phyloP scores from a whole-genome alignment of 2,888 invertebrate species.

The Piscicola geometra region DNA sequence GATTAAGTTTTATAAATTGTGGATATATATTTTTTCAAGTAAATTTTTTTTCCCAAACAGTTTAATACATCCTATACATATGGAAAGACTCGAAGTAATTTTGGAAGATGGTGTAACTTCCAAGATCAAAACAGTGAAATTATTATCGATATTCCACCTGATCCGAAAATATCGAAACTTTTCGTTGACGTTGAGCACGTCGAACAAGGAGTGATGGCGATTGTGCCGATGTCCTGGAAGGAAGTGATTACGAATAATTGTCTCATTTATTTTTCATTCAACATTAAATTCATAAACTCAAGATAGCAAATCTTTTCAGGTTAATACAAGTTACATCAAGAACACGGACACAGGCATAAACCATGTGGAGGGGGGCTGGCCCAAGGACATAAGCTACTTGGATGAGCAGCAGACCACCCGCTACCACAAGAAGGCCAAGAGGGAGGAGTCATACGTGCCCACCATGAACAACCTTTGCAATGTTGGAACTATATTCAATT shows the following conservation, averaged over 20 bases:
- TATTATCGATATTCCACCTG: slow-evolving; percentile 25
- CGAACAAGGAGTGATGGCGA: slow-evolving; percentile 12
- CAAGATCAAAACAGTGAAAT: slow-evolving; percentile 20
- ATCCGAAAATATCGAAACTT: slow-evolving; percentile 17
- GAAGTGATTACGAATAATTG: slow-evolving; percentile 13
- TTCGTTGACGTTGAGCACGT: not conserved
- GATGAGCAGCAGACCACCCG: slow-evolving; percentile 34
- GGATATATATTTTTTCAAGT: not conserved
- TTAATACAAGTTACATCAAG: slow-evolving; percentile 35
- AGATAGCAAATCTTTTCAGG: slow-evolving; percentile 16
- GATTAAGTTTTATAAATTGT: too few relatives aligned
- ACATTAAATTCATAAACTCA: not conserved
- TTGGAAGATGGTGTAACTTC: slow-evolving; percentile 23
- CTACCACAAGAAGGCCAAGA: slow-evolving; percentile 36
- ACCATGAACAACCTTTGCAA: slow-evolving; percentile 31
- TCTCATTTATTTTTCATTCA: not conserved
- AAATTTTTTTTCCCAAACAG: not conserved
- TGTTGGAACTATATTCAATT: too few relatives aligned
- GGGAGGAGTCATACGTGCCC: slow-evolving; percentile 36
- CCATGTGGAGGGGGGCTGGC: slow-evolving; percentile 38
- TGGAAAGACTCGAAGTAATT: slow-evolving; percentile 19
- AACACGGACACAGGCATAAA: slow-evolving; percentile 28
- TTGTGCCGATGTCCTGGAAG: slow-evolving; percentile 24
- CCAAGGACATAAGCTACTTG: slow-evolving; percentile 35
- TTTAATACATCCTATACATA: slow-evolving; percentile 20